These are phyloP conservation scores for Sphaerophoria taeniata DNA, from an alignment of 2,888 invertebrate genomes.

Conservation along the genomic window DNA sequence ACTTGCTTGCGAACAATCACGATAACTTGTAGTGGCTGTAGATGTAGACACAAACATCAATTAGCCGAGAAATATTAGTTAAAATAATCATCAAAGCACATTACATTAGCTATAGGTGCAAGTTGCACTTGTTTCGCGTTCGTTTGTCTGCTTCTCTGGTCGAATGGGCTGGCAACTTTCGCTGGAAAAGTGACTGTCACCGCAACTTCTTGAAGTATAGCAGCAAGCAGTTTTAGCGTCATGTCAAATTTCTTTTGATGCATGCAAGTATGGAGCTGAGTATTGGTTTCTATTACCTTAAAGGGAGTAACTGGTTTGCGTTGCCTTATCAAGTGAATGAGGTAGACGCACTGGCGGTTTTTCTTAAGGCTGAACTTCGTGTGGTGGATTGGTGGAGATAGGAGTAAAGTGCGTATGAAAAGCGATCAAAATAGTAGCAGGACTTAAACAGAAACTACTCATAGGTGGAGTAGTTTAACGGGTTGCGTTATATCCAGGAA, in stretches of 20 bases:
- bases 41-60: conserved; percentile 58
- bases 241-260: conserved; percentile 64
- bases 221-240: conserved; percentile 35
- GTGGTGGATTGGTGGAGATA: conserved; percentile 19
- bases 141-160: conserved; percentile 23
- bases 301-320: conserved; percentile 51
- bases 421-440: neutral
- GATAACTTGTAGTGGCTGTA: conserved; percentile 18
- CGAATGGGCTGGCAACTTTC: conserved; percentile 56
- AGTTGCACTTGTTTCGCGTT: conserved; percentile 10
- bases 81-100: conserved; percentile 44
- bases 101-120: conserved; percentile 30
- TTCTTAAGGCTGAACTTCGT: neutral
- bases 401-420: neutral
- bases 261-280: conserved; percentile 18
- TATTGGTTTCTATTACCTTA: conserved; percentile 61
- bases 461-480: neutral
- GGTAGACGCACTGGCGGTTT: conserved; percentile 3
- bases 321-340: neutral
- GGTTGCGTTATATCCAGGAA: too few relatives aligned
- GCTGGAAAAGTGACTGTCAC: conserved; percentile 22
- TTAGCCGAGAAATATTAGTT: conserved; percentile 45
- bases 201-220: conserved; percentile 9
- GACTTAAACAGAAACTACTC: neutral
- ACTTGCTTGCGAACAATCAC: conserved; percentile 41